Percentiles rank a stretch among this genome's conserved stretches.
Evolutionary conservation across 2,888 invertebrate genomes (phyloP).

Genomic region (Oscheius sp.): DNA sequence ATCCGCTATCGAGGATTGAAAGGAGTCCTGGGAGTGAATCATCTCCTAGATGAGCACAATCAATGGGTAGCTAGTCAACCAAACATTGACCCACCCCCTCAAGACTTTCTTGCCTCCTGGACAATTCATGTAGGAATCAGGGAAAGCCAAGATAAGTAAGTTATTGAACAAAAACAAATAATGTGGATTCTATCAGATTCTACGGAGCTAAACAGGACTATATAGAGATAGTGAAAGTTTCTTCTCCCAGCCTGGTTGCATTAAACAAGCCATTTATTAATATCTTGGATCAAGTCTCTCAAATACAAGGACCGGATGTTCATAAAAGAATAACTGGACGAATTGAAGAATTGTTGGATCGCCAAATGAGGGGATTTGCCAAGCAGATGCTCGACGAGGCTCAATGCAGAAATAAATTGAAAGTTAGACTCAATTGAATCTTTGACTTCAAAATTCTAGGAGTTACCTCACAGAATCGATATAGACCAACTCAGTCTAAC

Average conservation of each 20-base stretch:
- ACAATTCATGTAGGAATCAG: conserved; percentile 41
- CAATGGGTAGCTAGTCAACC: background rate
- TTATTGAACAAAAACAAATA: background rate
- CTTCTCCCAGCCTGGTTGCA: conserved; percentile 60
- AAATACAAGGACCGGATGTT: conserved; percentile 54
- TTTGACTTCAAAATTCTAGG: conserved; percentile 24
- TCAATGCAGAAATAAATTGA: conserved; percentile 50
- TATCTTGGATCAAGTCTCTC: conserved; percentile 68
- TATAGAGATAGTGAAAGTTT: conserved; percentile 66
- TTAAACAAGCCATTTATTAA: conserved; percentile 71
- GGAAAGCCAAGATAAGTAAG: conserved; percentile 45
- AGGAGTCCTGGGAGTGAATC: conserved; percentile 66
- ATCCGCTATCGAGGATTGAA: conserved; percentile 69
- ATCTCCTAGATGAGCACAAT: conserved; percentile 51
- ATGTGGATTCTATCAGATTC: conserved; percentile 30
- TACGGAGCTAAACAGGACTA: conserved; percentile 41
- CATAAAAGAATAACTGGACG: conserved; percentile 58
- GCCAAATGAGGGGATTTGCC: conserved; percentile 56
- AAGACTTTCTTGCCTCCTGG: background rate
- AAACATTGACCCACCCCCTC: background rate
- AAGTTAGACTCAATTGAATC: conserved; percentile 21
- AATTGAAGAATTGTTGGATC: conserved; percentile 63
- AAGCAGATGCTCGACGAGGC: conserved; percentile 57
- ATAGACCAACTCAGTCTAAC: conserved; percentile 35
- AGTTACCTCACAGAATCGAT: conserved; percentile 45